phyloP scores from a whole-genome alignment of 37 sponge, comb jelly and placozoan genomes.

The Beroe forskalii region DNA sequence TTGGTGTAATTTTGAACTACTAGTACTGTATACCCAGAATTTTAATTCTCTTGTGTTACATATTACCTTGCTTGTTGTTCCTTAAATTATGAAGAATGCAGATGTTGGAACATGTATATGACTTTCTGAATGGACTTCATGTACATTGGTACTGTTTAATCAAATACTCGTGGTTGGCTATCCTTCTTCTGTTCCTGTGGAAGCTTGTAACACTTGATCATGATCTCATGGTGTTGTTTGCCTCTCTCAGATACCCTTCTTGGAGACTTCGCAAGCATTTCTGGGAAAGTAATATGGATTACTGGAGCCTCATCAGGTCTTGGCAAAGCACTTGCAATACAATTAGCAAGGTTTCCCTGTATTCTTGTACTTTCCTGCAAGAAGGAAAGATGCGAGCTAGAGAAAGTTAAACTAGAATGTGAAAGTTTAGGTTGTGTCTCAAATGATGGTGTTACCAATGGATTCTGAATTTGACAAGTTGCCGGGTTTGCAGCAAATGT shows the following conservation, averaged over 20 bases:
- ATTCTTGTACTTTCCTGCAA: conserved; percentile 85
- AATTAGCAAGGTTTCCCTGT: conserved; percentile 75
- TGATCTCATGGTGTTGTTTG: not conserved
- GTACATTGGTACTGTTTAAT: too few relatives aligned
- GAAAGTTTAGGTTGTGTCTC: not conserved
- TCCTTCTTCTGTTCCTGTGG: not conserved
- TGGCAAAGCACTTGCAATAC: conserved; percentile 76
- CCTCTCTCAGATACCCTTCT: conserved; percentile 6
- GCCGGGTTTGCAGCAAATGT: not conserved
- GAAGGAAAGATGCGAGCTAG: conserved; percentile 74
- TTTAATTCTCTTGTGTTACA: too few relatives aligned
- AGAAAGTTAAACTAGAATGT: conserved; percentile 70
- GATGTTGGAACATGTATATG: too few relatives aligned
- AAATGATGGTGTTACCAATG: conserved; percentile 9
- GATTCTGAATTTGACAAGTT: conserved; percentile 46
- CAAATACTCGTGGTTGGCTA: not conserved
- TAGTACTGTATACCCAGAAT: too few relatives aligned
- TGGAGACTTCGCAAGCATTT: conserved; percentile 9
- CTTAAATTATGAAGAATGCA: too few relatives aligned
- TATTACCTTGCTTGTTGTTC: too few relatives aligned
- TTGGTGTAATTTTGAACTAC: too few relatives aligned
- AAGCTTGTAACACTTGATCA: conserved; percentile 19
- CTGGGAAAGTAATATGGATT: conserved; percentile 90
- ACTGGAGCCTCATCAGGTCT: conserved; percentile 96
- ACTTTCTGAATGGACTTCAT: too few relatives aligned